Conservation (phyloP, 2,797 vertebrate genomes). For the Buceros bicornis region DNA sequence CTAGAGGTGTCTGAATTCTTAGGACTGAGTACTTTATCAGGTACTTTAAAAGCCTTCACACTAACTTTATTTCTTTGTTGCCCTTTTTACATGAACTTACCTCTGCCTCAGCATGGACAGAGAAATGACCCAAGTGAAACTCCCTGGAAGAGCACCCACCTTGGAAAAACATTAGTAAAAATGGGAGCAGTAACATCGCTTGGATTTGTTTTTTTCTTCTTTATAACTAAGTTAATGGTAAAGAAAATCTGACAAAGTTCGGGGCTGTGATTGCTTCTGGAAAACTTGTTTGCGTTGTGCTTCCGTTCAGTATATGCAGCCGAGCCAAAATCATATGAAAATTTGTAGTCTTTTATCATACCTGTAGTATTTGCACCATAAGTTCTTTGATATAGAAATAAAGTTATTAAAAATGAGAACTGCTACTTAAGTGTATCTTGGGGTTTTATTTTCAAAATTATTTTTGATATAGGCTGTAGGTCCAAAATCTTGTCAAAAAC, state of each 20-base stretch:
- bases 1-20: not conserved
- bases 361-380: not conserved
- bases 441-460: not conserved
- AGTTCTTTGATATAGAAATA: not conserved
- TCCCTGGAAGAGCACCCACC: constrained; percentile 55
- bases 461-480: not conserved
- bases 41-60: not conserved
- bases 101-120: constrained; percentile 80
- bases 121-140: constrained; percentile 76
- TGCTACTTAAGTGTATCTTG: not conserved
- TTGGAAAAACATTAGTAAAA: constrained; percentile 73
- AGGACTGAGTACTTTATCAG: not conserved
- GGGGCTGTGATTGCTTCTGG: not conserved
- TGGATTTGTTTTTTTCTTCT: constrained; percentile 81
- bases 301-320: not conserved
- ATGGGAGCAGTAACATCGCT: constrained; percentile 77
- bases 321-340: not conserved
- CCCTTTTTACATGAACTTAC: not conserved
- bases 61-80: constrained; percentile 5
- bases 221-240: constrained; percentile 74
- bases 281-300: not conserved
- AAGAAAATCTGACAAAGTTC: not conserved
- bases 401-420: not conserved
- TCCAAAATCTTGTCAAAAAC: not conserved
- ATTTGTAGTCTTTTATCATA: not conserved